Conservation (phyloP, 1,140 invertebrate genomes). For the Drosophila sucinea region DNA sequence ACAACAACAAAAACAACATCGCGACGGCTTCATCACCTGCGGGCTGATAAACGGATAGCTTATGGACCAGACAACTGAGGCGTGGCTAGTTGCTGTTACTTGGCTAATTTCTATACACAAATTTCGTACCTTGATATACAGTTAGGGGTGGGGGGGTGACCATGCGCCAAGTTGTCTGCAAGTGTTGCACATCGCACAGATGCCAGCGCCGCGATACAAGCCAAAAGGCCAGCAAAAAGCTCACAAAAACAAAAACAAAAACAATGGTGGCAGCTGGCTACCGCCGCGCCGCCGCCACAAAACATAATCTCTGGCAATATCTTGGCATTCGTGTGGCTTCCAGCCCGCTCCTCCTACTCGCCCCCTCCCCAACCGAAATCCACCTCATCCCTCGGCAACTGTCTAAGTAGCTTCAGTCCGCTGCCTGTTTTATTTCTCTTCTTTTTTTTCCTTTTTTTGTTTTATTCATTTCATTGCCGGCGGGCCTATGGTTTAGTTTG, state of each 20-base stretch:
- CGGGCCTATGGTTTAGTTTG: constrained; percentile 71
- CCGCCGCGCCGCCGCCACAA: constrained; percentile 59
- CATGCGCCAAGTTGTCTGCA: constrained; percentile 76
- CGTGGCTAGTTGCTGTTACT: constrained; percentile 49
- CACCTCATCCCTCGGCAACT: constrained; percentile 21
- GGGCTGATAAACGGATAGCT: constrained; percentile 54
- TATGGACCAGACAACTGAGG: constrained; percentile 34
- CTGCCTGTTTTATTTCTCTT: constrained; percentile 40
- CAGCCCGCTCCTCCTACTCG: constrained; percentile 25
- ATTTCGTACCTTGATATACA: constrained; percentile 61
- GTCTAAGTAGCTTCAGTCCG: constrained; percentile 68
- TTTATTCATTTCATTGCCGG: constrained; percentile 59
- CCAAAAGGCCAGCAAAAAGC: constrained; percentile 65
- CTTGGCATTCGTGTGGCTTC: constrained; percentile 75
- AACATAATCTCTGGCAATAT: constrained; percentile 78
- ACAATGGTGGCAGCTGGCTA: constrained; percentile 75
- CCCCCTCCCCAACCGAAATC: not conserved
- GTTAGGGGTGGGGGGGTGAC: constrained; percentile 29
- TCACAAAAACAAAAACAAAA: constrained; percentile 56
- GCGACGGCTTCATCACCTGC: constrained; percentile 77
- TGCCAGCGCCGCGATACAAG: constrained; percentile 74
- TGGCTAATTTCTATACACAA: constrained; percentile 78
- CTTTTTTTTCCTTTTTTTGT: constrained; percentile 39
- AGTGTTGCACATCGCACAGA: constrained; percentile 79
- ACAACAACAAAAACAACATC: constrained; percentile 25